Conservation (phyloP, 2,888 invertebrate species). For the Nebria salina region DNA sequence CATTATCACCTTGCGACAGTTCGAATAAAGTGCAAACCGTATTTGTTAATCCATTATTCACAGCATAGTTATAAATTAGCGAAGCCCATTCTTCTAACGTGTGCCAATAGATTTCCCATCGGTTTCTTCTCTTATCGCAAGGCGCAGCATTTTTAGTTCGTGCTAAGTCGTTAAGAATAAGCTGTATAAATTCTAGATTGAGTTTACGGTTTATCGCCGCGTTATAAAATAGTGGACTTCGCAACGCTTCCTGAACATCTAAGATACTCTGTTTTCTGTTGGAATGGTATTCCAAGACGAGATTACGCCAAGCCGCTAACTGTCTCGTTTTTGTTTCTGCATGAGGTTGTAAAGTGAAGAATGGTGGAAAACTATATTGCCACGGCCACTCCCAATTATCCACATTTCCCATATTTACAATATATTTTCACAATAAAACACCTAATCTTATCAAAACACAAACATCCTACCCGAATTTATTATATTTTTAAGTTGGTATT, state of each 20-base stretch:
- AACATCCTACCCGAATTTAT: no score
- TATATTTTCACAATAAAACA: no score
- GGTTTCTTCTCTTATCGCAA: slow-evolving; percentile 81
- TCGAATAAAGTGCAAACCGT: slow-evolving; percentile 95
- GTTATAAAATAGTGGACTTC: slow-evolving; percentile 86
- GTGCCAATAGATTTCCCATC: slow-evolving; percentile 95
- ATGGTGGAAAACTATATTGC: slow-evolving; percentile 13
- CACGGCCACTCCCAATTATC: slow-evolving; percentile 20
- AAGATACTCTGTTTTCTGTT: background rate
- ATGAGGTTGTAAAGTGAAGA: slow-evolving; percentile 89
- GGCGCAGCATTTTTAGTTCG: slow-evolving; percentile 84
- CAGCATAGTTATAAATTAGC: slow-evolving; percentile 86
- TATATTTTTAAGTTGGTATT: no score
- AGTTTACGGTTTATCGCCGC: slow-evolving; percentile 83
- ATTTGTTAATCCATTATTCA: slow-evolving; percentile 81
- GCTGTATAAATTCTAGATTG: slow-evolving; percentile 76
- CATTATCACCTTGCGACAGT: slow-evolving; percentile 85
- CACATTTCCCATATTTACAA: slow-evolving; percentile 9
- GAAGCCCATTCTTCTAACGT: slow-evolving; percentile 95
- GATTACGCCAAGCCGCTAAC: slow-evolving; percentile 88
- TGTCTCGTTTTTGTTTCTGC: slow-evolving; percentile 91
- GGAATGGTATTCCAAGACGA: slow-evolving; percentile 73
- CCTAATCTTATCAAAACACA: no score
- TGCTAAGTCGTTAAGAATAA: slow-evolving; percentile 81
- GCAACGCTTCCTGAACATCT: slow-evolving; percentile 50